phyloP scores from a whole-genome alignment of 1,140 invertebrate genomes.

The Tetramorium alpestre region DNA sequence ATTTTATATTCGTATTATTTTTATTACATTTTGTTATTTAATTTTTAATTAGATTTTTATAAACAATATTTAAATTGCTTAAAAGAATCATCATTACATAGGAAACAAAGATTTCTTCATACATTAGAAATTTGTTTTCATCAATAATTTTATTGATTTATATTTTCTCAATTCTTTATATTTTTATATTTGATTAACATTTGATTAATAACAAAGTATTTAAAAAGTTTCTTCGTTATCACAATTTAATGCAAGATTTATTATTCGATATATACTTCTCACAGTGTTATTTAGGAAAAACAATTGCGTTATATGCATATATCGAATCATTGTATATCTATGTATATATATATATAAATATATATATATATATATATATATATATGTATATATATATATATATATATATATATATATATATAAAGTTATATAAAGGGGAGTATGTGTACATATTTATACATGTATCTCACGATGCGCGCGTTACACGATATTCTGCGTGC shows the following conservation, averaged over 20 bases:
- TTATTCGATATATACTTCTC: neutral
- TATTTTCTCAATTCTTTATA: neutral
- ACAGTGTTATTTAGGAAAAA: too few relatives aligned
- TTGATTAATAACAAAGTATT: neutral
- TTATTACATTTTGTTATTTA: neutral
- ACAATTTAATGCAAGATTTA: neutral
- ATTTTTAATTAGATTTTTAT: conserved; percentile 1
- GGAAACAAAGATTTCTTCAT: neutral
- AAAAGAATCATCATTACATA: neutral
- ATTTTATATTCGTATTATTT: neutral
- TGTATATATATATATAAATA: neutral
- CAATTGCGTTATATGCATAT: neutral
- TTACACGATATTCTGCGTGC: conserved; percentile 3
- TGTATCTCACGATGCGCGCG: neutral
- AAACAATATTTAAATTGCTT: neutral
- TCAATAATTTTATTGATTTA: neutral
- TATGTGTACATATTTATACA: too few relatives aligned
- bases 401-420: neutral
- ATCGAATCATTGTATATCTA: neutral
- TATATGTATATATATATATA: neutral
- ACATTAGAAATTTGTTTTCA: neutral
- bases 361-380: too few relatives aligned
- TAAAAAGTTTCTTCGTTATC: neutral
- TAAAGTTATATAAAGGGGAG: neutral
- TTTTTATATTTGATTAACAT: neutral